Evolutionary conservation across 2,113 vertebrate genomes (phyloP), one percentile per base, ranked within the genome.

Genomic region (Neodontobutis hainanensis): DNA sequence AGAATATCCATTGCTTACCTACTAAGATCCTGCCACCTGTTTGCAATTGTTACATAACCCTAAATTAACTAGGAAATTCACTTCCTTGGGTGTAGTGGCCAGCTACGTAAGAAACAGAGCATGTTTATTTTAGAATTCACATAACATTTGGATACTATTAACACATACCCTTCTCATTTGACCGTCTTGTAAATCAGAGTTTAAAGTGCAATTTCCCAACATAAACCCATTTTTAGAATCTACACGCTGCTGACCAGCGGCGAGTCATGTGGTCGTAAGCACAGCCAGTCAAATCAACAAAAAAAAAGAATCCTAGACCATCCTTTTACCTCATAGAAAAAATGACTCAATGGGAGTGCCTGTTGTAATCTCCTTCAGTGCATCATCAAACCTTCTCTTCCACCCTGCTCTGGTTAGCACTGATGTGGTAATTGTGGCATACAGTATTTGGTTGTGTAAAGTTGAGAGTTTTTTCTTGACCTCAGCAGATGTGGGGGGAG

Each of bases 281-380:
- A 42, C 48, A 38, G 16, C 0, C 9, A 36, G 78, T 88, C n/a
- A 83, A 74, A 61, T 27, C 62, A 78, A 82, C 77, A 36, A 42
- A 15, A 77, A 66, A 82, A 38, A 63, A 38, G 44, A 50, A 40
- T 47, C 44, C 0, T 4, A 51, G 1, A 0, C 0, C 32, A 35
- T 35, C 3, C 0, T 63, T 27, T 43, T 3, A 46, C 11, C 45
- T n/a, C 5, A 1, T 5, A 60, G n/a, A 1, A 0, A 34, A 14
- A 34, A 11, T 89, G 77, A 90, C 57, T 89, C 84, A 89, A 10
- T 4, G 77, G 79, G 78, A 77, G 85, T 81, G 62, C 34, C 68
- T 15, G 11, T 0, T 1, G 36, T n/a, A 11, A 27, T 53, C 11
- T 53, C 82, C 49, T 27, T 71, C 15, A 3, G 69, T 45, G 64